Percentiles rank a stretch among this genome's conserved stretches.
These are phyloP conservation scores for Danionella cerebrum DNA, from an alignment of 2,113 vertebrate species.

Conservation along the genomic window DNA sequence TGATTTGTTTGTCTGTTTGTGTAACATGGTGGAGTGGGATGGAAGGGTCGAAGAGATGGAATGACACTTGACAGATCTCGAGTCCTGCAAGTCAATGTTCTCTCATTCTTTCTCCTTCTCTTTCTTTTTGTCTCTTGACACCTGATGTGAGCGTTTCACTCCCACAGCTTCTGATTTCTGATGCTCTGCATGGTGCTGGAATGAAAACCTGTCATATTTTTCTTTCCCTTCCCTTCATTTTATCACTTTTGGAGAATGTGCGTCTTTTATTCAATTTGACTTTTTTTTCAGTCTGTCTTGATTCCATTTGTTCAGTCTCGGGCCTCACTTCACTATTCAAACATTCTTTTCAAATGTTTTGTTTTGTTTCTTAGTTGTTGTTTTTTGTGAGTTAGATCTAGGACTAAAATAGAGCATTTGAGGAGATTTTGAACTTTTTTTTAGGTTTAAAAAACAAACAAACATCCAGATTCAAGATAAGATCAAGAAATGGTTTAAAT, in stretches of 20 bases:
- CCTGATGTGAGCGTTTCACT: conserved; percentile 8
- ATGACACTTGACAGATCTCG: conserved; percentile 29
- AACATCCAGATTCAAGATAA: too few species aligned
- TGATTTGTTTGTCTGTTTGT: conserved; percentile 18
- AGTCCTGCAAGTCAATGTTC: conserved; percentile 11
- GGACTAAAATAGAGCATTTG: too few species aligned
- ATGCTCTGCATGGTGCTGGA: background rate
- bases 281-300: too few species aligned
- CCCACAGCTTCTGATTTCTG: background rate
- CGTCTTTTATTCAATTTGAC: background rate
- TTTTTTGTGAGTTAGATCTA: too few species aligned
- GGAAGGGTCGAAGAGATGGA: conserved; percentile 33
- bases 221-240: background rate
- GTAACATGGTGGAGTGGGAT: conserved; percentile 23
- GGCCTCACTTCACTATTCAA: too few species aligned
- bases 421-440: too few species aligned
- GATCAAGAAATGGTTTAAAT: too few species aligned
- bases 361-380: too few species aligned
- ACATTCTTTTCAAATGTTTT: too few species aligned
- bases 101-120: background rate
- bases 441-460: too few species aligned
- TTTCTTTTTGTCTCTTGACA: conserved; percentile 8
- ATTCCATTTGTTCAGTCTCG: too few species aligned
- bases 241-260: background rate
- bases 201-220: conserved; percentile 12